A percentile compares a stretch with the other conserved stretches of the same genome.
phyloP scores from a whole-genome alignment of 2,113 vertebrate species.

The Mormyrus lacerda region DNA sequence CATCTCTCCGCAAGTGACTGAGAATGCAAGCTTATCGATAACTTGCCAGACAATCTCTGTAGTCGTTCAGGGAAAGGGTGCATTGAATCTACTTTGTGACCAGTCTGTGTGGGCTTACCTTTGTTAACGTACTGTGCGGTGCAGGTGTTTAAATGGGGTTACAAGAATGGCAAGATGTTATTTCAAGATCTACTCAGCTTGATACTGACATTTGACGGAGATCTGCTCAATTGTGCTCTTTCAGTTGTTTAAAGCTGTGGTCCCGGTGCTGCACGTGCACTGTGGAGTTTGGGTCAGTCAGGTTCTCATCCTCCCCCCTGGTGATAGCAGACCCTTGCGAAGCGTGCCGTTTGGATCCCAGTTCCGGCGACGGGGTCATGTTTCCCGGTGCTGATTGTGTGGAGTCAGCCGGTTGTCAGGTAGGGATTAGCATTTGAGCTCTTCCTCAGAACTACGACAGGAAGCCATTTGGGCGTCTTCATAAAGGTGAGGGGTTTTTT shows the following conservation, averaged over 20 bases:
- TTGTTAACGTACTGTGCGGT: background rate
- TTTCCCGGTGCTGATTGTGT: conserved; percentile 43
- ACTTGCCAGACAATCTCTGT: background rate
- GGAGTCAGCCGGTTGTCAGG: conserved; percentile 58
- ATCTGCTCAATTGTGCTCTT: background rate
- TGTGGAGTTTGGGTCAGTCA: background rate
- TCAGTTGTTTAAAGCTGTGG: background rate
- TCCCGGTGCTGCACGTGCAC: background rate
- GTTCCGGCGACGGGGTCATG: background rate
- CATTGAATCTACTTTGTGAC: background rate
- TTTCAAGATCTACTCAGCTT: background rate
- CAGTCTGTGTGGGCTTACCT: background rate
- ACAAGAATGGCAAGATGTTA: background rate
- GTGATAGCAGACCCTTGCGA: background rate
- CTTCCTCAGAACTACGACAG: conserved; percentile 54
- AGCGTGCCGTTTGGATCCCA: background rate
- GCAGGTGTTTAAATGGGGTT: background rate
- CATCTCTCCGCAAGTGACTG: background rate
- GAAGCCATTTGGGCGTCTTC: conserved; percentile 41
- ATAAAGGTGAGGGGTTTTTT: conserved; percentile 14
- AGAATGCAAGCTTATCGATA: background rate
- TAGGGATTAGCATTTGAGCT: conserved; percentile 60
- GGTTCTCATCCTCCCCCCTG: background rate
- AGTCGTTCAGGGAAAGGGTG: background rate
- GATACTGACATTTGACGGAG: background rate